Percentiles rank a stretch among this genome's conserved stretches.
Evolutionary conservation across 2,113 vertebrate species (phyloP).

Genomic region (Tauraco erythrolophus): DNA sequence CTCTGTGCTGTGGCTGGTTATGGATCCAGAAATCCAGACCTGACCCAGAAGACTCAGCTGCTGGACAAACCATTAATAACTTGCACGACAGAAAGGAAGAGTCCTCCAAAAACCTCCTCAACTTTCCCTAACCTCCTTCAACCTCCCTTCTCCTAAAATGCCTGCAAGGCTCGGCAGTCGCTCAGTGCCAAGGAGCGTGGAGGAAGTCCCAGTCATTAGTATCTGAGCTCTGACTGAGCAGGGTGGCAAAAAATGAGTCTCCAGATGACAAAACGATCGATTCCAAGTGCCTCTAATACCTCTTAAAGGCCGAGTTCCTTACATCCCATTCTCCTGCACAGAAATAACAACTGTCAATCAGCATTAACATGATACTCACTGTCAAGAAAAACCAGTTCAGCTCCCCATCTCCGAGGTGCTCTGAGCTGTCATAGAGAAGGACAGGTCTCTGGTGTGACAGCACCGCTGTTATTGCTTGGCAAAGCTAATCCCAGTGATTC

Average conservation of each 20-base stretch:
- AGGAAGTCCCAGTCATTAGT: background rate
- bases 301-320: background rate
- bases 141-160: background rate
- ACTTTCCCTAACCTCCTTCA: too few species aligned
- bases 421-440: background rate
- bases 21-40: background rate
- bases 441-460: background rate
- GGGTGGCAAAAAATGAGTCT: background rate
- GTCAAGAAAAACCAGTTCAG: background rate
- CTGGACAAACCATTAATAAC: background rate
- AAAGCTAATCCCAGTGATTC: background rate
- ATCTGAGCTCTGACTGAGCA: background rate
- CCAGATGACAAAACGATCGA: background rate
- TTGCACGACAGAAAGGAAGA: background rate
- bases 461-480: background rate
- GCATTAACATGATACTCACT: background rate
- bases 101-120: background rate
- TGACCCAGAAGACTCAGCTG: background rate
- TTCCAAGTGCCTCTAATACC: background rate
- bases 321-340: background rate
- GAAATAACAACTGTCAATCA: background rate
- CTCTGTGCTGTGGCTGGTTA: background rate
- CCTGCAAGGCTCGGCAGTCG: background rate
- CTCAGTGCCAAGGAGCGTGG: background rate
- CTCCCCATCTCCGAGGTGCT: background rate